Percentiles rank a stretch among this genome's conserved stretches.
These are phyloP conservation scores for Dissostichus mawsoni DNA, from an alignment of 2,113 vertebrate genomes.

Conservation along the genomic window DNA sequence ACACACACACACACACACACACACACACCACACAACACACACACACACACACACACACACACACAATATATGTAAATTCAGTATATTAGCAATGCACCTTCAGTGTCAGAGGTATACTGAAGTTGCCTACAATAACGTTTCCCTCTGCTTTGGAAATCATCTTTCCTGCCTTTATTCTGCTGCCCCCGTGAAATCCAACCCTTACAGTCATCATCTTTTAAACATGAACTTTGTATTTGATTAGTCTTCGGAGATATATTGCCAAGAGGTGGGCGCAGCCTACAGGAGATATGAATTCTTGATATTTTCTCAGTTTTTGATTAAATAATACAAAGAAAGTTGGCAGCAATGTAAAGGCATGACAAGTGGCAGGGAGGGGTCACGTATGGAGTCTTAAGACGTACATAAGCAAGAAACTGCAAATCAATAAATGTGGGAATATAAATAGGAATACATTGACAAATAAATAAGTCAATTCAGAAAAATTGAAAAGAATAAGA, in stretches of 20 bases:
- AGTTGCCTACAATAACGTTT: conserved; percentile 21
- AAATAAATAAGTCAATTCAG: no score
- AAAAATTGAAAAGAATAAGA: no score
- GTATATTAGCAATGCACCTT: conserved; percentile 48
- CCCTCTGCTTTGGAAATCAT: conserved; percentile 40
- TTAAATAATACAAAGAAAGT: conserved; percentile 33
- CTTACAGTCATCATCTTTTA: conserved; percentile 63
- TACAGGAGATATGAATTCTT: conserved; percentile 49
- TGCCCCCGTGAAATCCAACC: conserved; percentile 54
- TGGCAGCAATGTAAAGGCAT: conserved; percentile 13
- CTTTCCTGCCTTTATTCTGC: conserved; percentile 41
- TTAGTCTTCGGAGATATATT: conserved; percentile 32
- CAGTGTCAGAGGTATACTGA: conserved; percentile 36
- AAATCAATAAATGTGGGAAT: no score
- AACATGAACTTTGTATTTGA: conserved; percentile 70
- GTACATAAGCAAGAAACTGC: no score
- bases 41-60: conserved; percentile 4
- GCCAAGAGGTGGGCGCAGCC: conserved; percentile 28
- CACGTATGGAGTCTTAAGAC: no score
- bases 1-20: conserved; percentile 12
- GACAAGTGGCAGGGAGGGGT: conserved; percentile 32
- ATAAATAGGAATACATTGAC: no score
- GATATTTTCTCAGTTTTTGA: conserved; percentile 43
- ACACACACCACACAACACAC: conserved; percentile 3
- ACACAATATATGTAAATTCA: conserved; percentile 24